Base-by-base conservation (phyloP, 53 echinoderm and acorn worm genomes). In the Paracentrotus lividus region DNA sequence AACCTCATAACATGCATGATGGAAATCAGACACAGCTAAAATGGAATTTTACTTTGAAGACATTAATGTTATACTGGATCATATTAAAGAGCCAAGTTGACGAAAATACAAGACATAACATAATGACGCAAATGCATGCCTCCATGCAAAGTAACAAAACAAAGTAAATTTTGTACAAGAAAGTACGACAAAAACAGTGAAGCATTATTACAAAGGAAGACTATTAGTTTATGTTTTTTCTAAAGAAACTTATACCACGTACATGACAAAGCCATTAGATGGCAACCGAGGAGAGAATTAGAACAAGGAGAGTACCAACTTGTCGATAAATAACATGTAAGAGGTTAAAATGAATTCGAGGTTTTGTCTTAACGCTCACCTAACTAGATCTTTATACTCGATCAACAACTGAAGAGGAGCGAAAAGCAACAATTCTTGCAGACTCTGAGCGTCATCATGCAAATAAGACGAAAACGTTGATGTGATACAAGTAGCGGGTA, bases 331-430 rank as follows among this genome's bases (percentile, higher is more conserved):
- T 42, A 89, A 59, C 36, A 61, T 20, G 24, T 60, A 61, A 89
- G 65, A 89, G 60, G 89, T 43, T 57, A 36, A 42, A 89, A 60
- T 64, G 89, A 61, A 38, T 24, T 64, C 61, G 44, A 38, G 66
- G 55, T 89, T 89, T 89, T 34, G 44, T 89, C 43, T 89, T 40
- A 58, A 64, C 89, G 89, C 89, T 89, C 65, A 89, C 89, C 89
- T 64, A 89, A 89, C 89, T 64, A 61, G 64, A 61, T 89, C 89
- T 89, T 89, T 89, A 89, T 89, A 89, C 89, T 89, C 89, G 89
- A 89, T 43, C 89, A 89, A 89, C 89, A 89, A 89, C 56, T 86
- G 86, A 56, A 86, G 86, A 86, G 86, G 54, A 18, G 56, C 53
- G 34, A 54, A 86, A 86, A 56, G 86, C 86, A 86, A 86, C 86